Conservation (phyloP, 2,888 invertebrate species). For the Mamestra brassicae region DNA sequence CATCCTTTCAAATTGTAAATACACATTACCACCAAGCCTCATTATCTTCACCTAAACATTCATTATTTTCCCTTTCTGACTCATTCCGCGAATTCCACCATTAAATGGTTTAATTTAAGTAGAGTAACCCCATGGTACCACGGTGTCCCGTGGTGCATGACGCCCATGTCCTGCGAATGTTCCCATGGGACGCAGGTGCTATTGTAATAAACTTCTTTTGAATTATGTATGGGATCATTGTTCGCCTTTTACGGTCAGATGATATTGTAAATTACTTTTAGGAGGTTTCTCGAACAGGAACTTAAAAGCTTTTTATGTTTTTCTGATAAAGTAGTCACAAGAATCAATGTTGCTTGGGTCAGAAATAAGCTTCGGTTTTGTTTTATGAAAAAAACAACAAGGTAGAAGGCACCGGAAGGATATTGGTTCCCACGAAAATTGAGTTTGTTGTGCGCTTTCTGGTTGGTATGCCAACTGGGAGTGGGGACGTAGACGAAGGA, state of each 20-base stretch:
- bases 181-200: conserved; percentile 84
- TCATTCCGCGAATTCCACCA: conserved; percentile 46
- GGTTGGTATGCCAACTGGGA: conserved; percentile 38
- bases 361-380: conserved; percentile 6
- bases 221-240: conserved; percentile 81
- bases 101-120: conserved; percentile 57
- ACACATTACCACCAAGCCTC: background rate
- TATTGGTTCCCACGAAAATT: conserved; percentile 49
- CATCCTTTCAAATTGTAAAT: background rate
- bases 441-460: conserved; percentile 30
- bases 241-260: conserved; percentile 74
- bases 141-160: conserved; percentile 75
- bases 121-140: conserved; percentile 62
- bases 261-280: conserved; percentile 68
- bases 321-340: conserved; percentile 18
- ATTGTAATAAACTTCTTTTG: conserved; percentile 76
- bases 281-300: conserved; percentile 56
- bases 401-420: conserved; percentile 34
- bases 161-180: conserved; percentile 78
- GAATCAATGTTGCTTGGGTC: conserved; percentile 12
- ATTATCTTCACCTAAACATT: conserved; percentile 28
- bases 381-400: conserved; percentile 9
- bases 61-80: conserved; percentile 41
- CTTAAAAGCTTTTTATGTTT: conserved; percentile 37
- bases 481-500: background rate